Base-by-base conservation (phyloP, 2,113 vertebrate species). In the Oxygymnocypris stewartii region DNA sequence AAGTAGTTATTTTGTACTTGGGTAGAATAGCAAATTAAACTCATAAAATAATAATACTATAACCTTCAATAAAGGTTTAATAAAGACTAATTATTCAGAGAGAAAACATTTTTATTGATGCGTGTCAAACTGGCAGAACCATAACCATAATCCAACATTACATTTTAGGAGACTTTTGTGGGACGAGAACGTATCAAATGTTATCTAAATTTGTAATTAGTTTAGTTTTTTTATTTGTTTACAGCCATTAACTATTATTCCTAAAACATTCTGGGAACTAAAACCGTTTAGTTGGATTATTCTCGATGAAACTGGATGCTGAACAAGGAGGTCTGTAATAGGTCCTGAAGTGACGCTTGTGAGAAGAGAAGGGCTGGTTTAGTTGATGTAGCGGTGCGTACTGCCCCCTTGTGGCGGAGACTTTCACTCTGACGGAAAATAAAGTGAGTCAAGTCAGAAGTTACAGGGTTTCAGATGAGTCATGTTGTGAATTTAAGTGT, bases 381-480 rank as follows among this genome's bases (percentile, higher is more conserved):
- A 25, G n/a, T 63, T 63, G 8, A 42, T 73, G 37, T 73, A 42
- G 11, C 2, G 20, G 71, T 74, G 47, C 5, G 23, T 67, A 49
- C 16, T 67, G 80, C 37, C 61, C 13, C 25, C 80, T 31, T 67
- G 80, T 47, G 80, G 61, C 40, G 18, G 23, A 65, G 20, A 81
- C 20, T 40, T 57, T 28, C 44, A 25, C 31, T 28, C 47, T 78
- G n/a, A 54, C 16, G 13, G 2, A 42, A 37, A 44, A 54, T 25
- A 13, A 31, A 6, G 3, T 78, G 44, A 79, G 13, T 67, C 61
- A 82, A 67, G 35, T 67, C 25, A 31, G 61, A 65, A 47, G 23
- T 9, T 49, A 11, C n/a, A 47, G 8, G 37, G 79, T 82, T 82
- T 47, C 59, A 63, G 57, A 28, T 81, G 79, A 81, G 76, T 79